phyloP scores from a whole-genome alignment of 1,140 invertebrate genomes.

The Samia ricini region DNA sequence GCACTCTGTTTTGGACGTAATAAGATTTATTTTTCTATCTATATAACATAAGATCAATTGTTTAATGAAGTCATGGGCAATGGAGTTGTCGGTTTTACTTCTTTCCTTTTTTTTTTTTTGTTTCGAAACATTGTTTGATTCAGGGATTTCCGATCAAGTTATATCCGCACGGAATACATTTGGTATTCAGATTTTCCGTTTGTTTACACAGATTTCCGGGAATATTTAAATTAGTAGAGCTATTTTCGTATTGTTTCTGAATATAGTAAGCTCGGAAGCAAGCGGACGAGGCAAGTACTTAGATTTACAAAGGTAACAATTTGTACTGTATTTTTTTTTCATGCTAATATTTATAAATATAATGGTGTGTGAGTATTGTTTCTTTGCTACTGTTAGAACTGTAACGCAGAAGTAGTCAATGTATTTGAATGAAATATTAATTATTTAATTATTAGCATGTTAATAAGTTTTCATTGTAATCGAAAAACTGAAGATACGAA shows the following conservation, averaged over 20 bases:
- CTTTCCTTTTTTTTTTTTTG: slow-evolving; percentile 22
- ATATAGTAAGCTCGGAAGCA: background rate
- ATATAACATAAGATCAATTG: slow-evolving; percentile 15
- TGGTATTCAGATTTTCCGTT: slow-evolving; percentile 9
- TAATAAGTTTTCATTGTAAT: too few relatives aligned
- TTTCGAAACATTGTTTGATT: slow-evolving; percentile 21
- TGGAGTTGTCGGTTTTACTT: slow-evolving; percentile 16
- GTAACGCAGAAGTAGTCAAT: too few relatives aligned
- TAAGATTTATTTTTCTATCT: background rate
- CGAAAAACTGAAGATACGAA: too few relatives aligned
- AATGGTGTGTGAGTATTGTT: too few relatives aligned
- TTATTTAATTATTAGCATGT: too few relatives aligned
- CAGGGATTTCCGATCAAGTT: slow-evolving; percentile 25
- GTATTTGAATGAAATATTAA: too few relatives aligned
- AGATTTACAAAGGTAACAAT: background rate
- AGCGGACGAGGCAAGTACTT: background rate
- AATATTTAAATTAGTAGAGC: background rate
- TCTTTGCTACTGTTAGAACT: too few relatives aligned
- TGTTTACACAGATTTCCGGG: slow-evolving; percentile 2
- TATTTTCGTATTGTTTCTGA: background rate
- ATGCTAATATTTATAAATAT: too few relatives aligned
- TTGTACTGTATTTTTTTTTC: too few relatives aligned
- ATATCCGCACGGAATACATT: slow-evolving; percentile 15
- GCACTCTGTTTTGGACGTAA: background rate
- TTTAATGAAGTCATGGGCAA: slow-evolving; percentile 27